Percentiles rank a stretch among this genome's conserved stretches.
phyloP scores from a whole-genome alignment of 2,113 vertebrate genomes.

The Atlantisia rogersi region DNA sequence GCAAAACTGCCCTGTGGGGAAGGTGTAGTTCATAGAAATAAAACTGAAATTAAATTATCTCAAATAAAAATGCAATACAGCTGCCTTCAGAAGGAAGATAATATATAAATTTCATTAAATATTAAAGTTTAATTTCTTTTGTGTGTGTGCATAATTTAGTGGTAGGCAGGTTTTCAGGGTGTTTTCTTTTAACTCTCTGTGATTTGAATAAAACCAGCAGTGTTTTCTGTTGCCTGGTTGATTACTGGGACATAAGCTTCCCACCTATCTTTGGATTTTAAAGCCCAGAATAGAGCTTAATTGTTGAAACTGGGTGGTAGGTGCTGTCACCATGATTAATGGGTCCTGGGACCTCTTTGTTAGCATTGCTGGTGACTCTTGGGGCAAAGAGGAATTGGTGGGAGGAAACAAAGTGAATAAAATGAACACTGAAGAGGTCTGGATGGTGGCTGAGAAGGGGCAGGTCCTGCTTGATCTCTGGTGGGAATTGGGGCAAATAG shows the following conservation, averaged over 20 bases:
- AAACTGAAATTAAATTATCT: slow-evolving; percentile 86
- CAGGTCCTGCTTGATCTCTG: background rate
- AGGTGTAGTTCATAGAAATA: slow-evolving; percentile 78
- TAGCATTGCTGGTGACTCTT: background rate
- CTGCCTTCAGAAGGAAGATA: slow-evolving; percentile 83
- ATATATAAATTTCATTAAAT: slow-evolving; percentile 88
- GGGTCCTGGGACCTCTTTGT: background rate
- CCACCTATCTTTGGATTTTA: background rate
- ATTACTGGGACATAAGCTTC: background rate
- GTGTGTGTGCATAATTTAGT: slow-evolving; percentile 52
- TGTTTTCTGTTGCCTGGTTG: background rate
- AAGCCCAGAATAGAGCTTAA: background rate
- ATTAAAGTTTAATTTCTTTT: slow-evolving; percentile 86
- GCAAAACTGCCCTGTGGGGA: slow-evolving; percentile 73
- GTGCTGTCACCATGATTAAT: slow-evolving; percentile 18
- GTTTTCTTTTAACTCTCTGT: background rate
- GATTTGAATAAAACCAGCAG: background rate
- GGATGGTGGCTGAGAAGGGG: background rate
- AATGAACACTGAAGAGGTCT: background rate
- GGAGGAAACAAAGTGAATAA: background rate
- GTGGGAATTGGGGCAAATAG: background rate
- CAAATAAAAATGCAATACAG: slow-evolving; percentile 79
- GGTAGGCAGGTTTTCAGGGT: background rate
- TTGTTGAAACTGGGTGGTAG: background rate
- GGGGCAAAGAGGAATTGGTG: background rate